A percentile compares a stretch with the other conserved stretches of the same genome.
Conservation (phyloP, 2,888 invertebrate species). For the Operophtera brumata region DNA sequence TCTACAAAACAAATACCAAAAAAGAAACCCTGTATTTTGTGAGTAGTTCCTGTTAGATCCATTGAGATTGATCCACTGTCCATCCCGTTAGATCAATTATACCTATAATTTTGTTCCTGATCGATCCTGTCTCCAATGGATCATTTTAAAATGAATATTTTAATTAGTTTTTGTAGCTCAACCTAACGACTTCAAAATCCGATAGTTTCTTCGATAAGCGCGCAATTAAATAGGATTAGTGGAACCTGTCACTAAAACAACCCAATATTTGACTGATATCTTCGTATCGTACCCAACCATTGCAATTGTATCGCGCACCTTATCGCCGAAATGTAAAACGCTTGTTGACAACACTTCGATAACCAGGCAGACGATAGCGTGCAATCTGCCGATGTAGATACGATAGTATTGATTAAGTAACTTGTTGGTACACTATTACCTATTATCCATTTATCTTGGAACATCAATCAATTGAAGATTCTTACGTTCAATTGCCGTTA, state of each 20-base stretch:
- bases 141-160: too few species aligned
- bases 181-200: too few species aligned
- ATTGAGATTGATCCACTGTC: too few species aligned
- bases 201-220: conserved; percentile 9
- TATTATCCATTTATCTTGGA: conserved; percentile 29
- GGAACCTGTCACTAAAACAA: conserved; percentile 32
- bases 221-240: conserved; percentile 29
- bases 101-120: too few species aligned
- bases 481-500: conserved; percentile 15
- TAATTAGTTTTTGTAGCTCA: too few species aligned
- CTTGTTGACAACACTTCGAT: conserved; percentile 62
- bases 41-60: too few species aligned
- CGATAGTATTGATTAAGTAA: conserved; percentile 45
- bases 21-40: too few species aligned
- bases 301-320: conserved; percentile 44
- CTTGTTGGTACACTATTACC: conserved; percentile 27
- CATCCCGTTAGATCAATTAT: too few species aligned
- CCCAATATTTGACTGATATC: conserved; percentile 32
- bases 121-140: too few species aligned
- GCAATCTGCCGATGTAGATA: conserved; percentile 40
- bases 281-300: conserved; percentile 32
- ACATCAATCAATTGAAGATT: conserved; percentile 29
- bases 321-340: conserved; percentile 61
- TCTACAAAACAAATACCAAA: too few species aligned
- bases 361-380: conserved; percentile 44